phyloP scores from a whole-genome alignment of 2,888 invertebrate species.

The Caradrina clavipalpis region DNA sequence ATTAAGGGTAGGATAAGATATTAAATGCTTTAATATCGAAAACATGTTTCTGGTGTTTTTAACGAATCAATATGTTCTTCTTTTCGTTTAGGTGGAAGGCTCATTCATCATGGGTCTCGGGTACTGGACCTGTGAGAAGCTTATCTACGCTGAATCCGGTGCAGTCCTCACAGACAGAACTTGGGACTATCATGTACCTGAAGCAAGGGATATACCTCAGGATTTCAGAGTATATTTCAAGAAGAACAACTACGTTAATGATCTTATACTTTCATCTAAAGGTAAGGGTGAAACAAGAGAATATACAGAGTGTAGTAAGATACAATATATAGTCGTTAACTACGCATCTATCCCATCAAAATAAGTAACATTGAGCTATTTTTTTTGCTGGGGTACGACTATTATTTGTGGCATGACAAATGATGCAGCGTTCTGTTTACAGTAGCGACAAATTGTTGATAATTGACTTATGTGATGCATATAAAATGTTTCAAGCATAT shows the following conservation, averaged over 20 bases:
- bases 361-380: no score
- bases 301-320: no score
- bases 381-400: no score
- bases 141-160: constrained; percentile 92
- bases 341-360: no score
- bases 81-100: constrained; percentile 90
- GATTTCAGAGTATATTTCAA: constrained; percentile 93
- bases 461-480: no score
- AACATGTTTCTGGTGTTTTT: background rate
- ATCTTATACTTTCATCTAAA: constrained; percentile 87
- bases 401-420: no score
- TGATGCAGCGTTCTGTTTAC: no score
- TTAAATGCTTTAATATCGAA: background rate
- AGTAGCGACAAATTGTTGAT: no score
- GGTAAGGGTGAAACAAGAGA: constrained; percentile 33
- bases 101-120: constrained; percentile 94
- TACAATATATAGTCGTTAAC: no score
- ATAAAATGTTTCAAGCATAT: no score
- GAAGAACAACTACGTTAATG: constrained; percentile 91
- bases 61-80: background rate
- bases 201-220: constrained; percentile 93
- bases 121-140: constrained; percentile 93
- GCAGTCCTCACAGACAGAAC: constrained; percentile 93
- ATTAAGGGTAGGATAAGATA: no score
- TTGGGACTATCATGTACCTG: constrained; percentile 94